Base-by-base conservation (phyloP, 2,888 invertebrate species). In the Phortica magna region DNA sequence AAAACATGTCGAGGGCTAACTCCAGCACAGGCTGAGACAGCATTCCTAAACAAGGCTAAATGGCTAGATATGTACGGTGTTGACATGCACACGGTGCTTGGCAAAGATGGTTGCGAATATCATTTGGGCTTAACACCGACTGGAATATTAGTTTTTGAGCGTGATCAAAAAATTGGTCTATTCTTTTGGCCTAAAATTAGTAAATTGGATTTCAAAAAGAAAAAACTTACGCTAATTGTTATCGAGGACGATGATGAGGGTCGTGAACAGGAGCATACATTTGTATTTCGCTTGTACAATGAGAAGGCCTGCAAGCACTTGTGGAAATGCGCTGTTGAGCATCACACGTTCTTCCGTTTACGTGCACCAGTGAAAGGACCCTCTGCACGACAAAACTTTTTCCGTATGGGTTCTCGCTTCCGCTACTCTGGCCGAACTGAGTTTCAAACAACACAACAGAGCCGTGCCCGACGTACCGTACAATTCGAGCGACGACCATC, bases 161-260 rank as follows among this genome's bases (percentile, higher is more conserved):
- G 97, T 39, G 94, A 95, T 74, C 97, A 97, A 90, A 99, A 99
- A 93, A 99, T 99, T 85, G 99, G 99, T 0, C 93, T 99, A 19
- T 99, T 99, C 92, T 98, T 99, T 91, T 99, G 99, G 98, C 99
- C 99, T 2, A 99, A 99, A 93, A 99, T 99, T 86, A 98, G 98
- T 79, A 97, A 98, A 91, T 93, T 99, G 74, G 98, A 99, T 92
- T 99, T 99, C 90, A 98, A 98, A 91, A 98, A 98, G 92, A 99
- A 99, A 92, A 99, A 99, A 92, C 92, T 99, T 70, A 99, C 98
- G 0, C 93, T 99, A 75, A 96, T 99, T 67, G 99, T 99, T 3
- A 98, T 99, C 10, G 99, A 99, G 92, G 99, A 99, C 91, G 99
- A 99, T 90, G 99, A 99, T 90, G 97, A 98, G 91, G 98, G 98